Percentiles rank a stretch among this genome's conserved stretches.
Evolutionary conservation across 2,113 vertebrate genomes (phyloP).

Genomic region (Apteryx mantelli): DNA sequence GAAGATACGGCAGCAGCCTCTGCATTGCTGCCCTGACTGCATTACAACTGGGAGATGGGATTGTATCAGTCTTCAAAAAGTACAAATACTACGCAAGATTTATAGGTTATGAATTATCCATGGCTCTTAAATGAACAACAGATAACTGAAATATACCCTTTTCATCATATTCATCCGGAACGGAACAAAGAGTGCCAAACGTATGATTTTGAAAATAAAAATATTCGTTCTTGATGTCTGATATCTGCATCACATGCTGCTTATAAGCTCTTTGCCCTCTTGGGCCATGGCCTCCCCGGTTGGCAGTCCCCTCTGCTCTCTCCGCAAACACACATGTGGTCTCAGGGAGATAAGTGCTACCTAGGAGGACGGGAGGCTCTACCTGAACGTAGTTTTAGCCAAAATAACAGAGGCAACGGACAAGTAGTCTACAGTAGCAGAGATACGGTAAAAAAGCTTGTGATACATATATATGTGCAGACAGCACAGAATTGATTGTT

Average conservation of each 20-base stretch:
- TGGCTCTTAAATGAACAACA: not conserved
- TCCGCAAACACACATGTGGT: not conserved
- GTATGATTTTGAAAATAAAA: not conserved
- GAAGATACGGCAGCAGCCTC: constrained; percentile 24
- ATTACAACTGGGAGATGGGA: constrained; percentile 22
- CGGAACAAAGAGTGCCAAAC: not conserved
- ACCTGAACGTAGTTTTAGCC: not conserved
- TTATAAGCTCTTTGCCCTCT: not conserved
- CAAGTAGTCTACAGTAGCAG: not conserved
- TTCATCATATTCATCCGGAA: not conserved
- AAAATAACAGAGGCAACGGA: not conserved
- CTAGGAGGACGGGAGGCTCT: not conserved
- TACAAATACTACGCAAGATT: constrained; percentile 12
- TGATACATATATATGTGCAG: not conserved
- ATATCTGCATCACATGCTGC: not conserved
- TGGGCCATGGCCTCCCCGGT: not conserved
- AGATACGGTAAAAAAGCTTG: not conserved
- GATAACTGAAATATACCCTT: not conserved
- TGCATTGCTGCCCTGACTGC: constrained; percentile 44
- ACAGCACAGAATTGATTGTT: not conserved
- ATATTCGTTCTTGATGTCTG: not conserved
- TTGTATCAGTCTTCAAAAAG: constrained; percentile 15
- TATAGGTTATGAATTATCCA: not conserved
- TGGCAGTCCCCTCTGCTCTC: not conserved
- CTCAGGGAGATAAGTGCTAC: not conserved